These are phyloP conservation scores for Trichogramma dendrolimi DNA, from an alignment of 2,888 invertebrate genomes.

Conservation along the genomic window DNA sequence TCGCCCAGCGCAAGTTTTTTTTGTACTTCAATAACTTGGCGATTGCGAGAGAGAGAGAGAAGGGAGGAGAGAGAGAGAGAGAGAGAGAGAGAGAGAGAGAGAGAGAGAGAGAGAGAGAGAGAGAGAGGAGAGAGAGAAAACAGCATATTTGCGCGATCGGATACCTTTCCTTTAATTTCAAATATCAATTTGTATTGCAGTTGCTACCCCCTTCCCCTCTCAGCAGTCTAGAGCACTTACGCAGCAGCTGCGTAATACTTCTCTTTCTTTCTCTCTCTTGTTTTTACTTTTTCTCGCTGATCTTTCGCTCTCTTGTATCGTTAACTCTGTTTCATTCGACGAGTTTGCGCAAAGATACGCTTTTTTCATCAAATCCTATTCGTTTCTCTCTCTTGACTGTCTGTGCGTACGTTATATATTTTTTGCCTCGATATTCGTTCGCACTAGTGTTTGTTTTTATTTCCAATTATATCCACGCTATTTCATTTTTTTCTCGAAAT, in stretches of 20 bases:
- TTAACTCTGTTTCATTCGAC: conserved; percentile 12
- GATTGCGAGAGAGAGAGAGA: background rate
- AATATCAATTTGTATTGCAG: too few relatives aligned
- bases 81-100: background rate
- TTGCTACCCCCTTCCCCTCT: background rate
- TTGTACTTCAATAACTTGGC: background rate
- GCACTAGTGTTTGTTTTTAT: too few relatives aligned
- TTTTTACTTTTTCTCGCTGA: background rate
- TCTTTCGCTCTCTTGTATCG: background rate
- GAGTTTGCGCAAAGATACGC: background rate
- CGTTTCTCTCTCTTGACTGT: background rate
- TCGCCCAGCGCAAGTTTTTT: conserved; percentile 7
- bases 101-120: conserved; percentile 17
- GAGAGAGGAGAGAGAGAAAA: conserved; percentile 21
- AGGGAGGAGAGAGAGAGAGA: background rate
- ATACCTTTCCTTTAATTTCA: background rate
- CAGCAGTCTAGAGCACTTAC: background rate
- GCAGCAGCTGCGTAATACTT: background rate
- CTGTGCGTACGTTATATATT: background rate
- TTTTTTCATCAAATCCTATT: too few relatives aligned
- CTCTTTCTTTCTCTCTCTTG: background rate
- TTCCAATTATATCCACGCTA: too few relatives aligned
- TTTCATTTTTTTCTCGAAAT: too few relatives aligned
- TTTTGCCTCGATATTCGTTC: too few relatives aligned
- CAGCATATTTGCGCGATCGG: background rate